phyloP scores from a whole-genome alignment of 2,888 invertebrate genomes.

The Xanthia togata region DNA sequence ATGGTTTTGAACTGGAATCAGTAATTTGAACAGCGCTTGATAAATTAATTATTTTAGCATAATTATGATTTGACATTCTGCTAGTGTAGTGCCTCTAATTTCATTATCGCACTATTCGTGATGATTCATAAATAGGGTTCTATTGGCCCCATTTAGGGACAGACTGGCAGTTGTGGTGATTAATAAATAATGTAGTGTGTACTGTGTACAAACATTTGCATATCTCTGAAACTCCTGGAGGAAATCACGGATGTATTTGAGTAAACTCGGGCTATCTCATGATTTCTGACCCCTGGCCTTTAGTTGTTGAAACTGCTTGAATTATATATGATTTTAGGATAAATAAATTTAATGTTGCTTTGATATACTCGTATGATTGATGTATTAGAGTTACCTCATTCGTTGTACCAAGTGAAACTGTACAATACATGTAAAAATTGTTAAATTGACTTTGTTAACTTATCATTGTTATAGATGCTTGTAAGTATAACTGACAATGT shows the following conservation, averaged over 20 bases:
- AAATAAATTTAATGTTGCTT: constrained; percentile 14
- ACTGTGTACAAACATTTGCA: constrained; percentile 50
- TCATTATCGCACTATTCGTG: constrained; percentile 28
- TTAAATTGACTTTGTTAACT: background rate
- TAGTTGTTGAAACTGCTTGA: constrained; percentile 19
- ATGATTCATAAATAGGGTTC: constrained; percentile 40
- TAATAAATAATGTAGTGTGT: constrained; percentile 54
- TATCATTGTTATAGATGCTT: too few relatives aligned
- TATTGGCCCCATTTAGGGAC: constrained; percentile 23
- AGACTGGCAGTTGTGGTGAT: constrained; percentile 23
- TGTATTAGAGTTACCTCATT: background rate
- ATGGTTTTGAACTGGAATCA: constrained; percentile 16
- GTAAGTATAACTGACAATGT: background rate
- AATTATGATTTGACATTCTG: constrained; percentile 42
- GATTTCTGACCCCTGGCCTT: constrained; percentile 37
- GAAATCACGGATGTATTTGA: constrained; percentile 47
- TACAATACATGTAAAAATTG: background rate
- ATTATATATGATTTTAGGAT: constrained; percentile 38
- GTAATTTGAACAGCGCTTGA: constrained; percentile 18
- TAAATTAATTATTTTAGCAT: constrained; percentile 41
- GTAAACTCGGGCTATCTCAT: constrained; percentile 33
- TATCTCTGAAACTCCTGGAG: constrained; percentile 51
- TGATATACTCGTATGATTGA: background rate
- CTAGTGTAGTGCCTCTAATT: constrained; percentile 39
- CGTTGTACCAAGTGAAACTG: background rate